Base-by-base conservation (phyloP, 2,888 invertebrate genomes). In the Lymantria monacha region DNA sequence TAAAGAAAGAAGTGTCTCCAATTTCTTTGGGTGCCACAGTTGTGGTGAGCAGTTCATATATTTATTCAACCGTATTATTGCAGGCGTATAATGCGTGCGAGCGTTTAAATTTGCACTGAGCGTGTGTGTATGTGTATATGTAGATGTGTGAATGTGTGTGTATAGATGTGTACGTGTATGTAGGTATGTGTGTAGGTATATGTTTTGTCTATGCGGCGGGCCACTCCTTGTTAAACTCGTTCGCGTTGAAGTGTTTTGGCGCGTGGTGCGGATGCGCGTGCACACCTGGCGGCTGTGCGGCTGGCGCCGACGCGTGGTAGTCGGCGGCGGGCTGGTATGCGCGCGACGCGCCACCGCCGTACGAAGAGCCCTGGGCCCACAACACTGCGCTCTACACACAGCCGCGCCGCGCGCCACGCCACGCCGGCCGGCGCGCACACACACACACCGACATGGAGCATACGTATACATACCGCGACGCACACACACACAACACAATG, bases 201-300 rank as follows among this genome's bases (percentile, higher is more conserved):
- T 22, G 22, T 22, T 22, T 22, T 9, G 58, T 55, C 73, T 91
- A 91, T 69, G 91, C 91, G 86, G 91, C 87, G 69, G 91, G 90
- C 92, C 92, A 91, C 87, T 92, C 92, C 91, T 92, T 92, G 89
- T 79, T 86, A 85, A 91, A 91, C 81, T 91, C 91, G 84, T 81
- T 85, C 80, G 84, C 76, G 79, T 66, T 79, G 90, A 90, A 91
- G 87, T 91, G 92, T 88, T 92, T 92, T 83, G 89, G 91, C 82
- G 91, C 90, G 88, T 91, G 91, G 71, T 91, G 91, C 87, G 91
- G 89, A 61, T 83, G 87, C 61, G 81, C 69, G 78, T 88, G 91
- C 86, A 86, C 88, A 90, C 89, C 89, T 90, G 88, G 87, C 68
- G 83, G 89, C 81, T 82, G 87, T 66, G 84, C 80, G 72, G 79